Evolutionary conservation across 2,888 invertebrate genomes (phyloP), one percentile per base, ranked within the genome.

Genomic region (Plagodis pulveraria): DNA sequence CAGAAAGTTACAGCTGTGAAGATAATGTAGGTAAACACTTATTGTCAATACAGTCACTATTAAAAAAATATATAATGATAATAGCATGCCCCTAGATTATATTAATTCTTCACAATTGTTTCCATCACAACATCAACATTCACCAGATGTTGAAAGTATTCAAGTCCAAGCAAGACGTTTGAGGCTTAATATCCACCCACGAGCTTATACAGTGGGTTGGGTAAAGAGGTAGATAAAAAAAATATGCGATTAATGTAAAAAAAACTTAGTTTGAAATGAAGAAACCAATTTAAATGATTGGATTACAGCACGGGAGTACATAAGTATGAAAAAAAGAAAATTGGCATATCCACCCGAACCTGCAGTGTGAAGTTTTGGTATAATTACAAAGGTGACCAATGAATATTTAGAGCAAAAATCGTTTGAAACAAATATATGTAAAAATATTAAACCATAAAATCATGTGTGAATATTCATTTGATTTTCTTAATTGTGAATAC

Each of bases 171-270:
- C 50, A n/a, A n/a, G 45, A 12, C 50, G 42, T 34, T 50, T 50
- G 40, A 11, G 58, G 5, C 5, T 58, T 5, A 54, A 50, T 32
- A 35, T 54, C 0, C 53, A 54, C 9, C 50, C 50, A 12, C 34
- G 47, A 33, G 58, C 58, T 32, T 58, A 54, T 38, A 58, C 58
- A 33, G 54, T 46, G 7, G 58, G 54, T 33, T 58, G 58, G 53
- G 58, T 58, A 2, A 36, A 22, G 0, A 34, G 54, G 38, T 54
- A 54, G 49, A 12, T 58, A 12, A 34, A 46, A 34, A 10, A 9
- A n/a, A 34, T 34, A 5, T 46, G 34, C n/a, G 34, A 0, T 6
- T 6, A 8, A 5, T 46, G 46, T n/a, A 46, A 46, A 46, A 34
- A 6, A 8, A n/a, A 46, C 33, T 34, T 46, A 6, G 6, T n/a